Conservation (phyloP, 1,140 invertebrate species). For the Lethrus apterus region DNA sequence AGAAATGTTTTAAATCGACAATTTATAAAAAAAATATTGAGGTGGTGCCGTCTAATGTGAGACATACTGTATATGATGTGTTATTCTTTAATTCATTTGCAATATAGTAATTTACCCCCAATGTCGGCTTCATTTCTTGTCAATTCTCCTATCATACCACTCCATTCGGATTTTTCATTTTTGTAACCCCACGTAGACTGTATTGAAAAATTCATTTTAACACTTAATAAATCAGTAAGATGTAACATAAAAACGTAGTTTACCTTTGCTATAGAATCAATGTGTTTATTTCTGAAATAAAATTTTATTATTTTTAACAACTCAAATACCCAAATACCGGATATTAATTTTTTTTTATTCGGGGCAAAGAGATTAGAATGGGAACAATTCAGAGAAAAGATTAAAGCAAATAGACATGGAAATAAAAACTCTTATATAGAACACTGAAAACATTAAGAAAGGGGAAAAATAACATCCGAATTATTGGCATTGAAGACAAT, state of each 20-base stretch:
- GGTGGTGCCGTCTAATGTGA: too few relatives aligned
- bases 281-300: slow-evolving; percentile 45
- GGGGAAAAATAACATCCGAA: not conserved
- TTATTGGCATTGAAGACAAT: not conserved
- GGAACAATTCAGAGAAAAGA: too few relatives aligned
- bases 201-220: slow-evolving; percentile 46
- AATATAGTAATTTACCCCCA: slow-evolving; percentile 42
- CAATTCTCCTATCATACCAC: slow-evolving; percentile 56
- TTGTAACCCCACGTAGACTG: slow-evolving; percentile 50
- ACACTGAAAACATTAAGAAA: slow-evolving; percentile 1
- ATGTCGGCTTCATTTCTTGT: slow-evolving; percentile 51
- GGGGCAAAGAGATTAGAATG: too few relatives aligned
- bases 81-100: slow-evolving; percentile 7
- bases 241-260: slow-evolving; percentile 51
- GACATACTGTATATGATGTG: too few relatives aligned
- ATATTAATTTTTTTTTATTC: too few relatives aligned
- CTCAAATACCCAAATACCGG: too few relatives aligned
- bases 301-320: too few relatives aligned
- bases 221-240: slow-evolving; percentile 50
- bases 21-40: too few relatives aligned
- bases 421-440: not conserved
- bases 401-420: too few relatives aligned
- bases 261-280: slow-evolving; percentile 57
- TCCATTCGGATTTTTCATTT: slow-evolving; percentile 45
- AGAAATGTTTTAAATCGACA: too few relatives aligned